These are phyloP conservation scores for Lampropteryx suffumata DNA, from an alignment of 2,888 invertebrate genomes.

Conservation along the genomic window DNA sequence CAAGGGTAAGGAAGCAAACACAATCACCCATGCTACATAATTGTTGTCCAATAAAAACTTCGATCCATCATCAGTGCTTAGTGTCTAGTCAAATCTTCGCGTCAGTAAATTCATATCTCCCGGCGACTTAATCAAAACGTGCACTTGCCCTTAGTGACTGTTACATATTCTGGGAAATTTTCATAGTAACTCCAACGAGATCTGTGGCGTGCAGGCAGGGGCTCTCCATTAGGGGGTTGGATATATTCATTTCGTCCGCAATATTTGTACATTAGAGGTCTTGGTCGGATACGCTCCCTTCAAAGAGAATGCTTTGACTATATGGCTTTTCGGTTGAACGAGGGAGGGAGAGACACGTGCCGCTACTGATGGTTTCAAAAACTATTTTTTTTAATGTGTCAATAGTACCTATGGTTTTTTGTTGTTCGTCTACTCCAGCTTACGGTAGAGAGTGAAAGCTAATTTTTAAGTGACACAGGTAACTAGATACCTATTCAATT, in stretches of 20 bases:
- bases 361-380: conserved; percentile 43
- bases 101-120: conserved; percentile 70
- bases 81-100: conserved; percentile 52
- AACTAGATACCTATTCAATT: no score
- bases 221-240: conserved; percentile 48
- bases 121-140: conserved; percentile 75
- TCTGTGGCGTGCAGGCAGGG: conserved; percentile 26
- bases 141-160: conserved; percentile 52
- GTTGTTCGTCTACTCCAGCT: no score
- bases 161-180: conserved; percentile 22
- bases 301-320: conserved; percentile 61
- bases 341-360: no score
- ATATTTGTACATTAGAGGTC: conserved; percentile 83
- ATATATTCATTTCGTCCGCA: conserved; percentile 82
- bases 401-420: no score
- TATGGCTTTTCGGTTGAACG: conserved; percentile 57
- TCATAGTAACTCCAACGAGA: conserved; percentile 15
- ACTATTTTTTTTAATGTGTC: no score
- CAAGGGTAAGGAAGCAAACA: conserved; percentile 10
- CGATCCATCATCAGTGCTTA: conserved; percentile 51
- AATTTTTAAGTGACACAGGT: no score
- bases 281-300: conserved; percentile 73
- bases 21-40: conserved; percentile 25
- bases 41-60: conserved; percentile 45
- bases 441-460: no score